A percentile compares a stretch with the other conserved stretches of the same genome.
These are phyloP conservation scores for Noturus placidus DNA, from an alignment of 2,113 vertebrate genomes.

Conservation along the genomic window DNA sequence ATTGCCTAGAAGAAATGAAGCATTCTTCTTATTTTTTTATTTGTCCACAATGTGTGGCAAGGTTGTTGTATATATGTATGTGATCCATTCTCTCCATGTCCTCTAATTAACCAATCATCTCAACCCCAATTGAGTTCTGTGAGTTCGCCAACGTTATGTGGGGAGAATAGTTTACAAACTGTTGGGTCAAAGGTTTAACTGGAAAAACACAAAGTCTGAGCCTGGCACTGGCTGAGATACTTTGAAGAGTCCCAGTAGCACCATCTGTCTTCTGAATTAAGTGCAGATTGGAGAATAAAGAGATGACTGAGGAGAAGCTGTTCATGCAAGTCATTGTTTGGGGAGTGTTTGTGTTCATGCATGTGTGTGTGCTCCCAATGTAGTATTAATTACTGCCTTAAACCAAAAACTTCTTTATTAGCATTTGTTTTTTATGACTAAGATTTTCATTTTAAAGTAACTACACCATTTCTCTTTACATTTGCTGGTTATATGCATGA, in stretches of 20 bases:
- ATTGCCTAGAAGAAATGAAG: not conserved
- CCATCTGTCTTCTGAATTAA: constrained; percentile 17
- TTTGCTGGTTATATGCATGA: not conserved
- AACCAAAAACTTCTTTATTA: not conserved
- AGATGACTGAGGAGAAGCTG: constrained; percentile 7
- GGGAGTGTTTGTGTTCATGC: too few species aligned
- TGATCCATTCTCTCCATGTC: constrained; percentile 45
- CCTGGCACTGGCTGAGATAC: constrained; percentile 48
- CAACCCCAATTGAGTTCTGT: constrained; percentile 36
- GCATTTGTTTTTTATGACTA: not conserved
- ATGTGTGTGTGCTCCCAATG: not conserved
- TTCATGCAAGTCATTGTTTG: not conserved
- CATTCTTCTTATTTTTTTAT: not conserved
- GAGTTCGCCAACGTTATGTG: constrained; percentile 53
- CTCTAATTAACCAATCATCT: constrained; percentile 62
- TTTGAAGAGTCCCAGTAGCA: constrained; percentile 42
- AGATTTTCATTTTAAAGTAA: not conserved
- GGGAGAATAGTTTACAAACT: constrained; percentile 72
- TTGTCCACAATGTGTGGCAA: not conserved
- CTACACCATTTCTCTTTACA: not conserved
- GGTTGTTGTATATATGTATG: not conserved
- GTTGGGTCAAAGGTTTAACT: constrained; percentile 64
- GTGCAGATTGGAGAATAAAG: constrained; percentile 17
- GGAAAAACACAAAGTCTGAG: constrained; percentile 47
- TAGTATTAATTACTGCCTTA: not conserved